These are phyloP conservation scores for Hippocampus mohnikei DNA, from an alignment of 2,113 vertebrate species.

Conservation along the genomic window DNA sequence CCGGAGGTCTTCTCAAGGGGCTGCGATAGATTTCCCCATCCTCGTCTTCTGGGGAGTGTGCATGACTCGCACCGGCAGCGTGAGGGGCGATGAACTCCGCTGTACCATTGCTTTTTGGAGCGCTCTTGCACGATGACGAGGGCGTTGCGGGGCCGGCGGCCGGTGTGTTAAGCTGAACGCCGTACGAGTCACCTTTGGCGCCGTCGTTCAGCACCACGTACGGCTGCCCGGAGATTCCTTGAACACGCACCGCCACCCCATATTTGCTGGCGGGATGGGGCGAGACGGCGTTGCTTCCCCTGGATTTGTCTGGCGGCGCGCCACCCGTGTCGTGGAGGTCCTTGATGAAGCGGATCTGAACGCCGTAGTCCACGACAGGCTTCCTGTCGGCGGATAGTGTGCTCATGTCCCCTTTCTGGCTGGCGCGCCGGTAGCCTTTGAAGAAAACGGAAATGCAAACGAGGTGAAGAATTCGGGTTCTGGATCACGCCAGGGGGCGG, in stretches of 20 bases:
- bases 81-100: slow-evolving; percentile 40
- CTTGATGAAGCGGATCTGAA: slow-evolving; percentile 95
- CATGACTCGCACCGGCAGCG: slow-evolving; percentile 29
- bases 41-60: slow-evolving; percentile 57
- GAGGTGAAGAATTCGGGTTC: neutral
- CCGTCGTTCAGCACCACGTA: slow-evolving; percentile 93
- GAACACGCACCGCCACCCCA: slow-evolving; percentile 88
- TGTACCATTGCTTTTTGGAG: slow-evolving; percentile 17
- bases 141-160: slow-evolving; percentile 60
- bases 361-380: slow-evolving; percentile 82
- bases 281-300: slow-evolving; percentile 35
- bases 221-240: slow-evolving; percentile 92
- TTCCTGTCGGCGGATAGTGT: slow-evolving; percentile 74
- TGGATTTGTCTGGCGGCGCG: slow-evolving; percentile 56
- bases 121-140: slow-evolving; percentile 62
- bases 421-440: slow-evolving; percentile 10
- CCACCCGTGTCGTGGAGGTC: slow-evolving; percentile 77
- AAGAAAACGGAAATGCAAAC: slow-evolving; percentile 37
- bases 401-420: slow-evolving; percentile 56
- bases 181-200: slow-evolving; percentile 85
- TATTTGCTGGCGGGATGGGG: slow-evolving; percentile 76
- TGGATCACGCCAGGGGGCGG: too few species aligned
- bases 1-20: slow-evolving; percentile 70
- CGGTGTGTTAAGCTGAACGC: slow-evolving; percentile 75
- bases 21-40: slow-evolving; percentile 58